phyloP scores from a whole-genome alignment of 2,888 invertebrate species.

The Strigamia crassipes region DNA sequence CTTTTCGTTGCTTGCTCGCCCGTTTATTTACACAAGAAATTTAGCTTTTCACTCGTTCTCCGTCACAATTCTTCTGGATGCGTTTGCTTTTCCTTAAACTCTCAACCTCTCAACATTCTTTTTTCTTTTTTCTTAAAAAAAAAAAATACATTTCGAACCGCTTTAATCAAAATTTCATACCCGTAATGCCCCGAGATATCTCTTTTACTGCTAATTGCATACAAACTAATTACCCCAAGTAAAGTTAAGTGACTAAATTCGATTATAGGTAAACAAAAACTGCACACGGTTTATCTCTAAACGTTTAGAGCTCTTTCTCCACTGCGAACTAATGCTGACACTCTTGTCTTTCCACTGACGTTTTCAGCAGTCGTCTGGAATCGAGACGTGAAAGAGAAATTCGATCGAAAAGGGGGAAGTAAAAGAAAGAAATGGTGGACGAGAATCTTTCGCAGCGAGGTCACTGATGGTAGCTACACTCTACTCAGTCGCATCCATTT shows the following conservation, averaged over 20 bases:
- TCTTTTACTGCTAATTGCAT: no score
- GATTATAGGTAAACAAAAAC: background rate
- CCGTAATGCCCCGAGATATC: no score
- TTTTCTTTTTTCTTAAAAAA: no score
- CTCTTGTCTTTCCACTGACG: background rate
- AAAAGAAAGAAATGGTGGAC: conserved; percentile 23
- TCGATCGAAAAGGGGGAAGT: background rate
- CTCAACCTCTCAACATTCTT: no score
- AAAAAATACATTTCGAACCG: no score
- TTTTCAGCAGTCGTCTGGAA: background rate
- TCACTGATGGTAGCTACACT: background rate
- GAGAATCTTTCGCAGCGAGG: conserved; percentile 4
- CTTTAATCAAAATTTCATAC: no score
- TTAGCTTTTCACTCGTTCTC: background rate
- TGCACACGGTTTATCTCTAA: background rate
- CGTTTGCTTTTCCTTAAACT: background rate
- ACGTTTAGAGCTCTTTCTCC: background rate
- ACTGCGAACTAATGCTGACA: background rate
- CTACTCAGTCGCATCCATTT: conserved; percentile 16
- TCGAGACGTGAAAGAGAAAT: conserved; percentile 12
- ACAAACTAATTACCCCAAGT: no score
- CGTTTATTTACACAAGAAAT: background rate
- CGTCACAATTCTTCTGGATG: background rate
- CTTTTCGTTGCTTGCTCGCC: background rate
- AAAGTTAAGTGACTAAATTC: no score